Evolutionary conservation across 1,140 invertebrate species (phyloP), one percentile per base, ranked within the genome.

Genomic region (Philotrypesis tridentata): DNA sequence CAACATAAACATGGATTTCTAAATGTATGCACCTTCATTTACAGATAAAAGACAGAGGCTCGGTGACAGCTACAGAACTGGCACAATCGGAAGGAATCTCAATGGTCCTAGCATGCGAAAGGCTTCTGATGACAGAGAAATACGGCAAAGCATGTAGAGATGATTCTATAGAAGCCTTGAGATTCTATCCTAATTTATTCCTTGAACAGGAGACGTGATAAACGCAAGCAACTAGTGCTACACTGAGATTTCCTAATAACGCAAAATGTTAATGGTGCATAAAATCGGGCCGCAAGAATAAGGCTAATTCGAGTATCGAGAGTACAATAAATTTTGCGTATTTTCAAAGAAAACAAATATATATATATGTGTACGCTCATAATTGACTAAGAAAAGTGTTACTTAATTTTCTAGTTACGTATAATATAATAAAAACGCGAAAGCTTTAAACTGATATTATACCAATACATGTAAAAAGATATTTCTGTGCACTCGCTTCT

Each of bases 151-250:
- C 96, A n/a, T 99, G 98, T 88, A 93, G 98, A 83, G 98, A 99
- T 91, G 98, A 99, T 90, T 96, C 96, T 0, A 95, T 98, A 78
- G 97, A 99, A 93, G 97, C 97, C 60, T 91, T 99, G 33, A 93
- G 95, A 85, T 99, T 99, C 92, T 99, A 97, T 93, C 95, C 96
- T 1, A 99, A 99, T 94, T 90, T 94, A 60, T 96, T 98, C 92
- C 89, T 97, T 81, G 86, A 89, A 83, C 55, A 85, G 73, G 84
- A 89, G 75, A 80, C 83, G 76, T 91, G 87, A 89, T 85, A 84
- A 83, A 29, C 14, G 5, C 60, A 61, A 65, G 48, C 17, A 14
- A 65, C 12, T 14, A 0, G 12, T 43, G 12, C 61, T 75, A 78
- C n/a, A n/a, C 33, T 78, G 21, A 61, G 48, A 81, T 76, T 81